Conservation (phyloP, 2,888 invertebrate species). For the Ryuthela nishihirai region DNA sequence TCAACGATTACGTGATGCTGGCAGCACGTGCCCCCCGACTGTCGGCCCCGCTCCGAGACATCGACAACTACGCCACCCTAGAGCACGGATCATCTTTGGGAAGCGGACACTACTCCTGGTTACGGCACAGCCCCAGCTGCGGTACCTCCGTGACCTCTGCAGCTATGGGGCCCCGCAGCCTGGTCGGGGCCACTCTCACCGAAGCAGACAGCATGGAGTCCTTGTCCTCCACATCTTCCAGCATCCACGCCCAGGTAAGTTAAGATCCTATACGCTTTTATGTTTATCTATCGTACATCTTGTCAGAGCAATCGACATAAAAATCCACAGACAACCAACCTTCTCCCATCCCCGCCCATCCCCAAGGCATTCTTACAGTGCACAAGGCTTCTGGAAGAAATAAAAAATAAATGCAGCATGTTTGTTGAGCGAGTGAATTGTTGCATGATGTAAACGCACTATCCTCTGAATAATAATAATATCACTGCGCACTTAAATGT, state of each 20-base stretch:
- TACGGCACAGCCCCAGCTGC: slow-evolving; percentile 41
- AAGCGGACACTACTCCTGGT: slow-evolving; percentile 38
- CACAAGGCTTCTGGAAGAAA: no score
- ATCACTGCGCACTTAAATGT: no score
- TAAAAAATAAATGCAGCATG: no score
- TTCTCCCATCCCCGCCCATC: no score
- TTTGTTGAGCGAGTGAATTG: no score
- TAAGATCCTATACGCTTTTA: slow-evolving; percentile 2
- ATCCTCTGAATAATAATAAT: no score
- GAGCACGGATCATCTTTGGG: slow-evolving; percentile 8
- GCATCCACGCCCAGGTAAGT: slow-evolving; percentile 47
- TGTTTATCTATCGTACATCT: no score
- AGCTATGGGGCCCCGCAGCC: slow-evolving; percentile 4
- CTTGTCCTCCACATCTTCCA: slow-evolving; percentile 51
- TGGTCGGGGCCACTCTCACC: slow-evolving; percentile 60
- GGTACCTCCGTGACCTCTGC: slow-evolving; percentile 30
- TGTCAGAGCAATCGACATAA: no score
- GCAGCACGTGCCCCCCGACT: slow-evolving; percentile 14
- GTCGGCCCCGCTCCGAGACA: slow-evolving; percentile 15
- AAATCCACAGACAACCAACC: no score
- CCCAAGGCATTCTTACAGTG: no score
- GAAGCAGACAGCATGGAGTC: slow-evolving; percentile 81
- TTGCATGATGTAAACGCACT: no score
- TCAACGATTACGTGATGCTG: slow-evolving; percentile 29
- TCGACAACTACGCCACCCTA: slow-evolving; percentile 30